Evolutionary conservation across 2,888 invertebrate species (phyloP).

Genomic region (Rhogogaster chlorosoma): DNA sequence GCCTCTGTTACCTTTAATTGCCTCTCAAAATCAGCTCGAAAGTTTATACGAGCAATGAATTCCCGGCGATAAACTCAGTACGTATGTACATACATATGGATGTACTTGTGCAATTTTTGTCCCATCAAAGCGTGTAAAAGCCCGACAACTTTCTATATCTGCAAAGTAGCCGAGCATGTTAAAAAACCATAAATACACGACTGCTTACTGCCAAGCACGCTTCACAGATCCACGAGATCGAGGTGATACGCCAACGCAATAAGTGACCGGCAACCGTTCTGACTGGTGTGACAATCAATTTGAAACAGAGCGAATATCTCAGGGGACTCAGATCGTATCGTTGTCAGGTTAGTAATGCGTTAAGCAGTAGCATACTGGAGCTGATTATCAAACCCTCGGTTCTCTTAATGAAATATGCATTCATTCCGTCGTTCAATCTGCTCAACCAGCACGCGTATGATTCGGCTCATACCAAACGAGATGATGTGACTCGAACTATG

Average conservation of each 20-base stretch:
- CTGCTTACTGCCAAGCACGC: slow-evolving; percentile 14
- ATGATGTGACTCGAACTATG: neutral
- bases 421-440: slow-evolving; percentile 24
- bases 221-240: slow-evolving; percentile 20
- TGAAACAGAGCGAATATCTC: slow-evolving; percentile 46
- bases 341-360: slow-evolving; percentile 44
- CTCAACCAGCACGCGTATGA: slow-evolving; percentile 20
- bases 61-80: neutral
- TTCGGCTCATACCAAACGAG: slow-evolving; percentile 7
- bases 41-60: slow-evolving; percentile 15
- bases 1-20: neutral
- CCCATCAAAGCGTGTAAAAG: slow-evolving; percentile 6
- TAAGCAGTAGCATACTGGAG: slow-evolving; percentile 30
- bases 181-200: slow-evolving; percentile 14
- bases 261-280: slow-evolving; percentile 38
- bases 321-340: slow-evolving; percentile 36
- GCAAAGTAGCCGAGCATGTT: slow-evolving; percentile 5
- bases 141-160: slow-evolving; percentile 25
- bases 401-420: slow-evolving; percentile 23
- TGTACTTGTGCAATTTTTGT: neutral
- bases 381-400: slow-evolving; percentile 11
- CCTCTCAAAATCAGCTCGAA: neutral
- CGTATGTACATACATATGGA: neutral
- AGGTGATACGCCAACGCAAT: slow-evolving; percentile 47
- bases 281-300: slow-evolving; percentile 48